Evolutionary conservation across 2,888 invertebrate genomes (phyloP), one percentile per base, ranked within the genome.

Genomic region (Diarsia mendica): DNA sequence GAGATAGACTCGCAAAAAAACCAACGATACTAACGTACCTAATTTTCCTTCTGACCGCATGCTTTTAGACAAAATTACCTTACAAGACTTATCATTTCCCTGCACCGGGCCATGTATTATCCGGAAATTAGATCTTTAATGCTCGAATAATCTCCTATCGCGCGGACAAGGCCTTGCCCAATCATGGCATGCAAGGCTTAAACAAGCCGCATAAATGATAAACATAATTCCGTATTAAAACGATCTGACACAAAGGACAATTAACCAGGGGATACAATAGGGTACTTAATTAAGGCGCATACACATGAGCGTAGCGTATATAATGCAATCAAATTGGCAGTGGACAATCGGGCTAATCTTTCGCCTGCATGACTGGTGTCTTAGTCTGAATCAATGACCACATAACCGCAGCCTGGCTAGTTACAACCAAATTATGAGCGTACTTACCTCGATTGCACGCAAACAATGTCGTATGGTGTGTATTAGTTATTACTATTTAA

Each of bases 271-370:
- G 6, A 67, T 20, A 60, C 49, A 79, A 72, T 65, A 23, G 60
- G 20, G 39, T 51, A 53, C 51, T 64, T 74, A 80, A 69, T 83
- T 68, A 67, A 80, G 44, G n/a, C 55, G 48, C 51, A 18, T 44
- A 60, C 55, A 83, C 58, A 53, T 67, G 49, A 58, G 71, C 49
- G 23, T 66, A 58, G 71, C 49, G 23, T 66, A n/a, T 67, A 44
- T 49, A 75, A 71, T 77, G 55, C 67, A 66, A 72, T 80, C 64
- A 79, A 79, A 77, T 82, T 71, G 72, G 53, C 71, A 72, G 67
- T 82, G 83, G 76, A 73, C 81, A 83, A 86, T 85, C 68, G 60
- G 72, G 63, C 67, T 79, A 83, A 86, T 89, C 76, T 86, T 88
- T 82, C 81, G 79, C 68, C 67, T 82, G 79, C 68, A 66, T 82